Evolutionary conservation across 2,888 invertebrate genomes (phyloP), one percentile per base, ranked within the genome.

Genomic region (Hirtodrosophila duncani): DNA sequence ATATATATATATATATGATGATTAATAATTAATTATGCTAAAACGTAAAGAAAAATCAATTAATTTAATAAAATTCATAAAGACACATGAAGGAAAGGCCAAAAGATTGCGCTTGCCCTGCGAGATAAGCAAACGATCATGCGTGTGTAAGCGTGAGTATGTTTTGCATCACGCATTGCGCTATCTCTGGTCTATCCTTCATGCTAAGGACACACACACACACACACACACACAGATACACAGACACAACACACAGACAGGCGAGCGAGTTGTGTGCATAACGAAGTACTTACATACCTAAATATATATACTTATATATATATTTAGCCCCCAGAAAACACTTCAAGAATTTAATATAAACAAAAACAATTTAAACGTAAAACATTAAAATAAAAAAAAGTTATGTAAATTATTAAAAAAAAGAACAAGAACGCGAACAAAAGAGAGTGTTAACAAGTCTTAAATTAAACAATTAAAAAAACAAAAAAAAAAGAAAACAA

Each of bases 341-440:
- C 68, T 71, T 56, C 65, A 68, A 60, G 72, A 80, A 80, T 80
- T 80, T 80, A 77, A 48, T 62, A 49, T 31, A 39, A 50, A 44
- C 43, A 44, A 51, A 44, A 31, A 43, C 48, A 33, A 46, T 42
- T 37, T 24, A 27, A 58, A 41, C 36, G 27, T 17, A 4, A 48
- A 13, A 8, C 10, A 44, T 11, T 17, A 44, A 18, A 10, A 10
- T 38, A 27, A 42, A 29, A 8, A 21, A 57, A 63, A 66, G 55
- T 66, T 71, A 43, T 79, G 70, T 74, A 71, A 74, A 66, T 63
- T 74, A 71, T 36, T 67, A 42, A 45, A 52, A 27, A 44, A 52
- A 46, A 33, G 30, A 45, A 50, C 34, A 56, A 39, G 37, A 29
- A 29, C 30, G 46, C 11, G 8, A 16, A 3, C 24, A 26, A 44